Conservation (phyloP, 2,888 invertebrate genomes). For the Diarsia rubi region DNA sequence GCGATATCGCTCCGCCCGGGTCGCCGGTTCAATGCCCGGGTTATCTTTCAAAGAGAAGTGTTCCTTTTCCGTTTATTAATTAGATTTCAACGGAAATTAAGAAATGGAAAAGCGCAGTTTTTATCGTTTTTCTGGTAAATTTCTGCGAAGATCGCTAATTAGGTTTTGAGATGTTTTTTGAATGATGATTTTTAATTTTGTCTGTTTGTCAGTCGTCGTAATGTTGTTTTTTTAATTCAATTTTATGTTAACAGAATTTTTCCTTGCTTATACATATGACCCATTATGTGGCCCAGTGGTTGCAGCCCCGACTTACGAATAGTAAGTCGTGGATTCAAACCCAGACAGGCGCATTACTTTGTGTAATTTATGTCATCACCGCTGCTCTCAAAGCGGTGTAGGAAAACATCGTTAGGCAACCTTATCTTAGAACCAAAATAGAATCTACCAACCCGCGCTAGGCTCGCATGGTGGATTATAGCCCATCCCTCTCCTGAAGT, state of each 20-base stretch:
- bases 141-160: constrained; percentile 46
- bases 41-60: constrained; percentile 69
- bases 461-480: too few species aligned
- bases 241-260: background rate
- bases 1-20: constrained; percentile 59
- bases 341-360: too few species aligned
- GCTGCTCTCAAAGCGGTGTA: too few species aligned
- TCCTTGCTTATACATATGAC: background rate
- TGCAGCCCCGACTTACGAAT: too few species aligned
- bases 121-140: constrained; percentile 51
- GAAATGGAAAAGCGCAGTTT: constrained; percentile 61
- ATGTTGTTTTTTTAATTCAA: background rate
- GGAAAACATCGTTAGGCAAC: too few species aligned
- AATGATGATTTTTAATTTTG: constrained; percentile 32
- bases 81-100: constrained; percentile 68
- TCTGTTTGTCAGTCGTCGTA: background rate
- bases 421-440: too few species aligned
- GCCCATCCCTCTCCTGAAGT: too few species aligned
- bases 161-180: constrained; percentile 35
- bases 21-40: constrained; percentile 66
- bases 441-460: too few species aligned
- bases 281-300: too few species aligned
- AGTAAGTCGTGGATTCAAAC: too few species aligned
- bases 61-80: constrained; percentile 70
- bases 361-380: too few species aligned